Conservation (phyloP, 1,140 invertebrate species). For the Glossosoma conforme region DNA sequence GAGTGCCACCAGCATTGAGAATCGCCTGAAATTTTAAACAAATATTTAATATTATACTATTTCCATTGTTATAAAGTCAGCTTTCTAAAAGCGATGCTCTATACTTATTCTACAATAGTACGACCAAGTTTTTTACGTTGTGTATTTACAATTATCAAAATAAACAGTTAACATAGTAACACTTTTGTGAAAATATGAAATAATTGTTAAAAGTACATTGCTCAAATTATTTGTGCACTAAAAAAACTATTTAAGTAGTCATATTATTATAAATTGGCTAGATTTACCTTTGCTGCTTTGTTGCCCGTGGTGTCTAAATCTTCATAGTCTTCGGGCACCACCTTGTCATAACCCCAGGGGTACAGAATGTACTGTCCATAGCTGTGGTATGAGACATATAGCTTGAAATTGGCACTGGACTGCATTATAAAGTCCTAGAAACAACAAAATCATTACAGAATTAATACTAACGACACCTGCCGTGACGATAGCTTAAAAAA, state of each 20-base stretch:
- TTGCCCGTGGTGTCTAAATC: slow-evolving; percentile 66
- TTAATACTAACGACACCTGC: too few relatives aligned
- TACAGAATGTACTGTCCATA: slow-evolving; percentile 85
- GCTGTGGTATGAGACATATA: slow-evolving; percentile 81
- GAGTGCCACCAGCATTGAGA: slow-evolving; percentile 57
- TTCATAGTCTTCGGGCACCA: slow-evolving; percentile 62
- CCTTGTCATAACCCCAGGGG: slow-evolving; percentile 76
- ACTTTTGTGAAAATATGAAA: too few relatives aligned
- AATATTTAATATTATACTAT: too few relatives aligned
- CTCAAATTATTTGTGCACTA: slow-evolving; percentile 14
- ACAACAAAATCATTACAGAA: too few relatives aligned
- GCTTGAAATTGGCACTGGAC: slow-evolving; percentile 54
- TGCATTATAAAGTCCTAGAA: slow-evolving; percentile 55
- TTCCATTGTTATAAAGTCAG: too few relatives aligned
- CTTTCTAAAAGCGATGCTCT: too few relatives aligned
- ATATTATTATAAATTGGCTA: slow-evolving; percentile 9
- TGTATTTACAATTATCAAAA: background rate
- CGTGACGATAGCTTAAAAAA: too few relatives aligned
- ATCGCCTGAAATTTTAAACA: slow-evolving; percentile 66
- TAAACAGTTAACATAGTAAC: background rate
- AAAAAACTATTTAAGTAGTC: background rate
- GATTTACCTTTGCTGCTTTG: slow-evolving; percentile 57
- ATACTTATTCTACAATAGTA: too few relatives aligned
- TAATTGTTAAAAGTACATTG: too few relatives aligned
- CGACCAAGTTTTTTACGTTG: too few relatives aligned